Base-by-base conservation (phyloP, 1,140 invertebrate species). In the Drosophila aff. region DNA sequence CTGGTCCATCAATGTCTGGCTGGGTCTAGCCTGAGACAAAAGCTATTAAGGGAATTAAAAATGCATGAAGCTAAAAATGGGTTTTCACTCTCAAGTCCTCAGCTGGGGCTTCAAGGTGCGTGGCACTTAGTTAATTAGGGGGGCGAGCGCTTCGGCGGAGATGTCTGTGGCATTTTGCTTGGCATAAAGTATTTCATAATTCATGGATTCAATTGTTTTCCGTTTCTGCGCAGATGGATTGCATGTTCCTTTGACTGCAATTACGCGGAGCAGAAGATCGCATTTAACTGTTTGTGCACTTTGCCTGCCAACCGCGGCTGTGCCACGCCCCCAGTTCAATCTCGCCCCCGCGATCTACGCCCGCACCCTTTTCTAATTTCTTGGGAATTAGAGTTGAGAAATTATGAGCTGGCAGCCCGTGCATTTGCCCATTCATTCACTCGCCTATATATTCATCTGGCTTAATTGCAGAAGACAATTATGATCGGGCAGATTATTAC, bases 1-100 rank as follows among this genome's bases (percentile, higher is more conserved):
- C 76, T 83, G 84, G 84, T 89, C 85, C 85, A 90, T 90, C 85
- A 90, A 90, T 82, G 85, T 90, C 85, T 89, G 85, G 62, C 26
- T 40, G 65, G 66, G 43, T 55, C 40, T 57, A 55, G 44, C 44
- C 58, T 53, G 73, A 82, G 81, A 82, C 87, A 87, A 91, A 91
- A 91, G 86, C 86, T 91, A 91, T 91, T 91, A 91, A 82, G 76
- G 76, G 80, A 85, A 91, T 91, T 91, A 91, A 91, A 91, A 91
- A 91, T 91, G 83, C 87, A 91, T 91, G 86, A 91, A 69, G 87
- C 82, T 75, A 74, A 82, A 85, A 90, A 76, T 82, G 69, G 76
- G 67, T 41, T 69, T 81, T 63, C 57, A 53, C 44, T 74, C 46
- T 31, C 28, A 52, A 59, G 57, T 52, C 36, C 40, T 15, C 64